Percentiles rank a stretch among this genome's conserved stretches.
phyloP scores from a whole-genome alignment of 2,888 invertebrate species.

The Dolichomitus sp. region DNA sequence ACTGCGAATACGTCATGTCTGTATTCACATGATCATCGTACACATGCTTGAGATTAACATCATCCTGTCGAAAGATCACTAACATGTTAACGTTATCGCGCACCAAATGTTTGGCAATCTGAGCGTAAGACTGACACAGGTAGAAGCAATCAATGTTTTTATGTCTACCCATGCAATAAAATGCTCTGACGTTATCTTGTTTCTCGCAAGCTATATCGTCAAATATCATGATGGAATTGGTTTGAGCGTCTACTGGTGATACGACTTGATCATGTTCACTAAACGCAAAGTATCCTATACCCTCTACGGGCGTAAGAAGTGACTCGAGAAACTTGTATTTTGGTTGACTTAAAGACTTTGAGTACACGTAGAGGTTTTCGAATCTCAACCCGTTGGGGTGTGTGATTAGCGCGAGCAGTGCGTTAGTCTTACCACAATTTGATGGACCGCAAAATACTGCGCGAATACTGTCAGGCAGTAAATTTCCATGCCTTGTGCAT shows the following conservation, averaged over 20 bases:
- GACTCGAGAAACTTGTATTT: slow-evolving; percentile 75
- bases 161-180: too few relatives aligned
- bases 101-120: slow-evolving; percentile 81
- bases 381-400: slow-evolving; percentile 68
- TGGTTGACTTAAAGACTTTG: slow-evolving; percentile 67
- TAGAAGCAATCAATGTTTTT: too few relatives aligned
- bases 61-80: too few relatives aligned
- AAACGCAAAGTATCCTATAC: slow-evolving; percentile 71
- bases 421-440: slow-evolving; percentile 71
- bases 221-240: slow-evolving; percentile 80
- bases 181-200: too few relatives aligned
- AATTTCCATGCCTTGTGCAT: slow-evolving; percentile 68
- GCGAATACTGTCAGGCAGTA: slow-evolving; percentile 77
- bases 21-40: too few relatives aligned
- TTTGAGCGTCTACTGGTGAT: slow-evolving; percentile 19
- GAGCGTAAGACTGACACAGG: slow-evolving; percentile 75
- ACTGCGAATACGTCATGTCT: too few relatives aligned
- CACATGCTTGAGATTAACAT: too few relatives aligned
- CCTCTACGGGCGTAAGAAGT: slow-evolving; percentile 68
- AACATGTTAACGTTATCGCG: too few relatives aligned
- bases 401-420: slow-evolving; percentile 62
- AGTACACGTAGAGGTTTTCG: slow-evolving; percentile 66
- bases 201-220: slow-evolving; percentile 81
- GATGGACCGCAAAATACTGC: slow-evolving; percentile 68
- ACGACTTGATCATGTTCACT: slow-evolving; percentile 65